phyloP scores from a whole-genome alignment of 2,888 invertebrate genomes.

The Caprella mutica region DNA sequence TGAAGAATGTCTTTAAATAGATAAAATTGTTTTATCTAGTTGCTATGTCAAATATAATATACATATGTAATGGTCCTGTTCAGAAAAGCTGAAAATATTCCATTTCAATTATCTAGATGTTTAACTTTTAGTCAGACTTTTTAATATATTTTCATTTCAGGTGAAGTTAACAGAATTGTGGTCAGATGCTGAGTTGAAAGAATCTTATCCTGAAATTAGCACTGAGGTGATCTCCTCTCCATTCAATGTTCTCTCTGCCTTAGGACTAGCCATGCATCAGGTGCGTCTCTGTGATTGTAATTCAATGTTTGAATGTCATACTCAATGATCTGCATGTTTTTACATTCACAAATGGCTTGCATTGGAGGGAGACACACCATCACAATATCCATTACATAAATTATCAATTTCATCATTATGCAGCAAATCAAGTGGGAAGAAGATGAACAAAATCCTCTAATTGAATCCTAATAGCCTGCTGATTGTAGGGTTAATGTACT shows the following conservation, averaged over 20 bases:
- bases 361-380: not conserved
- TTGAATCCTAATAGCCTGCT: no score
- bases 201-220: conserved; percentile 53
- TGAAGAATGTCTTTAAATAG: no score
- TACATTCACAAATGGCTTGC: not conserved
- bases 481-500: no score
- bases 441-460: no score
- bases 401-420: no score
- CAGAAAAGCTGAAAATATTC: no score
- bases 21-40: not conserved
- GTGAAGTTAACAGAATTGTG: conserved; percentile 19
- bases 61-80: no score
- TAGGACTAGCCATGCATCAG: conserved; percentile 71
- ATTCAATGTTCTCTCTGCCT: conserved; percentile 53
- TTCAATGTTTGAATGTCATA: not conserved
- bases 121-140: conserved; percentile 5
- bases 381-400: not conserved
- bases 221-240: conserved; percentile 57
- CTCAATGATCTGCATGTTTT: not conserved
- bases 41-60: no score
- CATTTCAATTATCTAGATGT: no score
- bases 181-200: conserved; percentile 44
- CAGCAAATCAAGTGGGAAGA: no score
- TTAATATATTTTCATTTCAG: conserved; percentile 15
- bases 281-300: conserved; percentile 39